Evolutionary conservation across 2,888 invertebrate genomes (phyloP), one percentile per base, ranked within the genome.

Genomic region (Plagodis pulveraria): DNA sequence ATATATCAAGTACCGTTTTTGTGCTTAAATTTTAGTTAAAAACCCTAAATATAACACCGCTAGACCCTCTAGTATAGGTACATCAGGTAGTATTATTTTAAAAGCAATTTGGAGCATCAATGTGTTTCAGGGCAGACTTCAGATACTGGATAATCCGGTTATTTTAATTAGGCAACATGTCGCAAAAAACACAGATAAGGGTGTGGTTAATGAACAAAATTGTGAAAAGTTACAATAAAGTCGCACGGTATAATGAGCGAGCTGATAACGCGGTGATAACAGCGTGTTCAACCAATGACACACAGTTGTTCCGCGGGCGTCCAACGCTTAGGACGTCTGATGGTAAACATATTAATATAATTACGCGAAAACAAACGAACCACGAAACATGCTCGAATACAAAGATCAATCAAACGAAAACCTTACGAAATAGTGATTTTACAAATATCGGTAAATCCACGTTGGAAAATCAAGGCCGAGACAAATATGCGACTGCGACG

Each of bases 251-350:
- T 71, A 75, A 76, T 77, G 72, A 72, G 71, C 47, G 38, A 38
- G 42, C 67, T 78, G 84, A 84, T 84, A 83, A 76, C 76, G 63
- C 67, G 33, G 65, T 82, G 88, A 89, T 89, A 87, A 87, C 74
- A 73, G 61, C 58, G 46, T 60, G 57, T 43, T 58, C 71, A 62
- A 67, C 82, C 80, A 78, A 78, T 73, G 65, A 64, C 58, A 63
- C 50, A 63, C 84, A 91, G 91, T 91, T 78, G 83, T 76, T 76
- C 78, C 72, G 79, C 85, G 77, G 85, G 77, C 89, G 88, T 86
- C 89, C 81, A 57, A 53, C 47, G 65, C 76, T 64, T 57, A 73
- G 84, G 86, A 88, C 86, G 90, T 87, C 81, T 76, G 79, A 50
- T 61, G 62, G 63, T 66, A 71, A 74, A 78, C 69, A 62, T 64